Evolutionary conservation across 2,797 vertebrate genomes (phyloP), one percentile per base, ranked within the genome.

Genomic region (Hydrophis major): DNA sequence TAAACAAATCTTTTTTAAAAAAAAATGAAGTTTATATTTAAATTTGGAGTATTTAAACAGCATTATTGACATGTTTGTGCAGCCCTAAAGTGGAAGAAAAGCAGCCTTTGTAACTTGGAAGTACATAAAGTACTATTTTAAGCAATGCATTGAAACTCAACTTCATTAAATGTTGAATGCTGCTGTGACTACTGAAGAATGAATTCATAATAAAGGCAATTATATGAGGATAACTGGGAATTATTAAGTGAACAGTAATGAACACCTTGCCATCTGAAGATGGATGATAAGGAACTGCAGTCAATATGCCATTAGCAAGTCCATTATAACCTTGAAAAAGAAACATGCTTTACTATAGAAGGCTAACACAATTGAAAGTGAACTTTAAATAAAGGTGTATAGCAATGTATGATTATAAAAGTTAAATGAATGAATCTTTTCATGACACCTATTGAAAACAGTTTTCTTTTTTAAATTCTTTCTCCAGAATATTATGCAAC

Each of bases 221-320:
- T 95, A 95, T 92, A 95, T 90, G n/a, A 93, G 94, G 92, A 95
- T 90, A 96, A 96, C 86, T 87, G 59, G 91, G 92, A 96, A 96
- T 95, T 96, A 96, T 93, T 96, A 93, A 94, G 92, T 93, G 92
- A 96, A 95, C 47, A 96, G 87, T 93, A 97, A 96, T 94, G 95
- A 97, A 94, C 94, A 95, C 61, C 32, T 95, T 96, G 94, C 88
- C 53, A 92, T 92, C 47, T 93, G 88, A 95, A 97, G 95, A 96
- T 89, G 59, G 92, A 97, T 96, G 93, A 94, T 89, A 97, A 96
- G 95, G 88, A 96, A 93, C 60, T 93, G 91, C 89, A 96, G 95
- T 97, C 97, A 97, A 97, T 97, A 97, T 27, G 66, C 88, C 94
- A 97, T 96, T 97, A 97, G 93, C 66, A 96, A 97, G 92, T 94